Evolutionary conservation across 2,113 vertebrate species (phyloP).

Genomic region (Pyrgilauda ruficollis): DNA sequence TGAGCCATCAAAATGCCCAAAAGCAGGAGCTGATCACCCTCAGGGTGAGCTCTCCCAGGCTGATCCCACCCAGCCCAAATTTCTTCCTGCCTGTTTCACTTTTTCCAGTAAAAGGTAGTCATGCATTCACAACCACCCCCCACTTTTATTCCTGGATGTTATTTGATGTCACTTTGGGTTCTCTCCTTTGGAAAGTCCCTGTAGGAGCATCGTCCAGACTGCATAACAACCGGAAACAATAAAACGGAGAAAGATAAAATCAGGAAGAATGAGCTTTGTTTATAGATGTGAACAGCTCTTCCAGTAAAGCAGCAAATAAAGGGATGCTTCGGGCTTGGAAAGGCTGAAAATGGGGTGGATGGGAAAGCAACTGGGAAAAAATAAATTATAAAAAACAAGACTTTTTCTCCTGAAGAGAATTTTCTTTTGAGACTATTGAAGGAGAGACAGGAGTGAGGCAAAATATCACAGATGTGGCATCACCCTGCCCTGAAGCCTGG

Average conservation of each 20-base stretch:
- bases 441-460: neutral
- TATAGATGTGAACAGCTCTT: constrained; percentile 38
- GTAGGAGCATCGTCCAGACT: neutral
- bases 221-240: constrained; percentile 59
- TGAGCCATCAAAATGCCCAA: neutral
- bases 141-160: constrained; percentile 40
- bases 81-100: neutral
- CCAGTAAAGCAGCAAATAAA: constrained; percentile 52
- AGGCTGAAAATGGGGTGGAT: neutral
- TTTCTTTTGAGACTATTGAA: neutral
- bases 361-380: neutral
- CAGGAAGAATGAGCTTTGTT: constrained; percentile 37
- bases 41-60: neutral
- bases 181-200: constrained; percentile 69
- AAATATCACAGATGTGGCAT: neutral
- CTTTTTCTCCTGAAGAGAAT: neutral
- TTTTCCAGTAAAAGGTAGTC: constrained; percentile 57
- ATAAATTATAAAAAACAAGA: fast-evolving
- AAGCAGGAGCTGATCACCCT: neutral
- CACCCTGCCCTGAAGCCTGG: neutral
- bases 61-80: neutral
- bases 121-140: neutral
- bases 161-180: neutral
- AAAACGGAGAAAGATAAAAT: constrained; percentile 46
- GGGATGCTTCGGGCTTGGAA: neutral